Conservation (phyloP, 2,888 invertebrate species). For the Apoda limacodes region DNA sequence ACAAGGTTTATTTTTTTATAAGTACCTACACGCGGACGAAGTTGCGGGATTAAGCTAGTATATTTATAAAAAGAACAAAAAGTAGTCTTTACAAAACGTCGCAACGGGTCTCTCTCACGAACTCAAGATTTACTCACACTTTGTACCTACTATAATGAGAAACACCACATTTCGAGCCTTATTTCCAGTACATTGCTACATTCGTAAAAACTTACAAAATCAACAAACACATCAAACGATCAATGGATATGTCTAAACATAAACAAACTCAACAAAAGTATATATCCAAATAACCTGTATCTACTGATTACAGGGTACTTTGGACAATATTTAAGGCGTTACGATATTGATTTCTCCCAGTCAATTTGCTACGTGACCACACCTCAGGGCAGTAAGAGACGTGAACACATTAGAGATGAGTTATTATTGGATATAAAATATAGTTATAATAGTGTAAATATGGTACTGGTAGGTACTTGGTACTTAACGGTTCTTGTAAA, state of each 20-base stretch:
- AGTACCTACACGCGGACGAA: too few species aligned
- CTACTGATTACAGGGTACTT: constrained; percentile 32
- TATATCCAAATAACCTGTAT: constrained; percentile 24
- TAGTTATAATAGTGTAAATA: too few species aligned
- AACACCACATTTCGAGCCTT: constrained; percentile 5
- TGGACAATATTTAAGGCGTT: constrained; percentile 40
- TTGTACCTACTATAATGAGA: constrained; percentile 15
- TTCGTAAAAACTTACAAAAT: too few species aligned
- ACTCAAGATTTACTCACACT: constrained; percentile 20
- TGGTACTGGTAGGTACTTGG: too few species aligned
- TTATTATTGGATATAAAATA: too few species aligned
- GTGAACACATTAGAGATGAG: background rate
- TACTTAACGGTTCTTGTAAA: too few species aligned
- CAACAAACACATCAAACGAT: background rate
- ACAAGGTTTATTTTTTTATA: constrained; percentile 13
- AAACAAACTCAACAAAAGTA: constrained; percentile 3
- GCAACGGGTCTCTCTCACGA: constrained; percentile 54
- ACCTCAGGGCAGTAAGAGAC: constrained; percentile 28
- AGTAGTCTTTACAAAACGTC: too few species aligned
- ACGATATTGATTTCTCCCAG: constrained; percentile 48
- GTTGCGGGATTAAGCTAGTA: too few species aligned
- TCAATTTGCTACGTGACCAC: constrained; percentile 34
- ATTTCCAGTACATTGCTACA: too few species aligned
- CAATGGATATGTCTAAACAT: background rate
- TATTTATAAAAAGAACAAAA: too few species aligned